Percentiles rank a stretch among this genome's conserved stretches.
Conservation (phyloP, 2,797 vertebrate species). For the Myotis findleyi region DNA sequence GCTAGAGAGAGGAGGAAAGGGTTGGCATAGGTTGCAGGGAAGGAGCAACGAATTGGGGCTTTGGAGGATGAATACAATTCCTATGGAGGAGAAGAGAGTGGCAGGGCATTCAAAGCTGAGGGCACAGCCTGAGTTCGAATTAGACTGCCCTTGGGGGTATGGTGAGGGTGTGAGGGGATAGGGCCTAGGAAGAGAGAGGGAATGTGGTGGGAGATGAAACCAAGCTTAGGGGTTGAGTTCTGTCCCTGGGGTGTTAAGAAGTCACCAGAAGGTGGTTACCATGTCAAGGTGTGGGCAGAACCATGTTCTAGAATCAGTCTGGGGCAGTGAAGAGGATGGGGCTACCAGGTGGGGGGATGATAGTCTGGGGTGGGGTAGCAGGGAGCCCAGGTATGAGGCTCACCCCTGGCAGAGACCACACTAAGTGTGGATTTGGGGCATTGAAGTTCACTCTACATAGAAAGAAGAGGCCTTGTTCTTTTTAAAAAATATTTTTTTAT, state of each 20-base stretch:
- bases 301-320: background rate
- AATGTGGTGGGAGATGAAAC: background rate
- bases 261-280: background rate
- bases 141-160: background rate
- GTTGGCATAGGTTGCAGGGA: background rate
- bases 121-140: background rate
- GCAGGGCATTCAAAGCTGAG: background rate
- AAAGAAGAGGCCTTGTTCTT: background rate
- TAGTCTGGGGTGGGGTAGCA: background rate
- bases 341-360: too few species aligned
- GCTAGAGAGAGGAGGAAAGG: background rate
- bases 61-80: background rate
- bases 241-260: background rate
- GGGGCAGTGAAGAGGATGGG: background rate
- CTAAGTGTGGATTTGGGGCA: background rate
- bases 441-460: background rate
- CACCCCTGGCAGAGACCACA: fast-evolving
- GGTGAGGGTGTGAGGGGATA: background rate
- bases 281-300: background rate
- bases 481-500: too few species aligned
- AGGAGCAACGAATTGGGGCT: background rate
- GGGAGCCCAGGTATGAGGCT: background rate
- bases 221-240: background rate
- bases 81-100: background rate
- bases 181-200: background rate